phyloP scores from a whole-genome alignment of 2,888 invertebrate genomes.

The Electrophaes corylata region DNA sequence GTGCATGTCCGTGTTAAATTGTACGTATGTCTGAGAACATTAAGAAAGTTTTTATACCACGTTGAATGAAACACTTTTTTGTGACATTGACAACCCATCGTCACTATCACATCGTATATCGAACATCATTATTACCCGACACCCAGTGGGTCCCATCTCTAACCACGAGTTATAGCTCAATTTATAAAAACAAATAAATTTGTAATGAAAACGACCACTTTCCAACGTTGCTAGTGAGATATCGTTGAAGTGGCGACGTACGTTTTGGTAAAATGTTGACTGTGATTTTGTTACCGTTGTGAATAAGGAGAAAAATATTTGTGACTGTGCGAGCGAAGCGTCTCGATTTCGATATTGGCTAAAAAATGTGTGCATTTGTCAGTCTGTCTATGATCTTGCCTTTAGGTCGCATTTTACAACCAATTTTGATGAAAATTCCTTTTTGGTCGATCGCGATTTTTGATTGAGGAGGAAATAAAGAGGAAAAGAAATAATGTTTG shows the following conservation, averaged over 20 bases:
- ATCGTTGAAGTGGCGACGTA: slow-evolving; percentile 31
- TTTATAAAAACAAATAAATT: slow-evolving; percentile 53
- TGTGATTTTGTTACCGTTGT: slow-evolving; percentile 26
- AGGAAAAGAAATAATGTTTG: too few species aligned
- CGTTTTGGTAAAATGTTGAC: slow-evolving; percentile 27
- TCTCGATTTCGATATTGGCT: too few species aligned
- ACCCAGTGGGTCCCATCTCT: slow-evolving; percentile 60
- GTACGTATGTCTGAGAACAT: background rate
- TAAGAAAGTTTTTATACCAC: background rate
- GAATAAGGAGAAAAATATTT: too few species aligned
- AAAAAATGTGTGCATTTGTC: too few species aligned
- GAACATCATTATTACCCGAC: slow-evolving; percentile 60
- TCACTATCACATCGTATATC: slow-evolving; percentile 58
- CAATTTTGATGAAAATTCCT: too few species aligned
- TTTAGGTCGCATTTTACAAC: too few species aligned
- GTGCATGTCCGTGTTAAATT: too few species aligned
- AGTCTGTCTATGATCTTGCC: too few species aligned
- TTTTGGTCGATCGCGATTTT: too few species aligned
- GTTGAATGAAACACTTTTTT: slow-evolving; percentile 27
- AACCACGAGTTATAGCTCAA: slow-evolving; percentile 70
- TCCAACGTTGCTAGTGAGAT: slow-evolving; percentile 29
- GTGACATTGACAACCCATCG: slow-evolving; percentile 21
- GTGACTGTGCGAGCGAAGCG: too few species aligned
- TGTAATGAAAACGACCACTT: slow-evolving; percentile 40
- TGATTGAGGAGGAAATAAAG: too few species aligned